phyloP scores from a whole-genome alignment of 2,888 invertebrate species.

The Mimas tiliae region DNA sequence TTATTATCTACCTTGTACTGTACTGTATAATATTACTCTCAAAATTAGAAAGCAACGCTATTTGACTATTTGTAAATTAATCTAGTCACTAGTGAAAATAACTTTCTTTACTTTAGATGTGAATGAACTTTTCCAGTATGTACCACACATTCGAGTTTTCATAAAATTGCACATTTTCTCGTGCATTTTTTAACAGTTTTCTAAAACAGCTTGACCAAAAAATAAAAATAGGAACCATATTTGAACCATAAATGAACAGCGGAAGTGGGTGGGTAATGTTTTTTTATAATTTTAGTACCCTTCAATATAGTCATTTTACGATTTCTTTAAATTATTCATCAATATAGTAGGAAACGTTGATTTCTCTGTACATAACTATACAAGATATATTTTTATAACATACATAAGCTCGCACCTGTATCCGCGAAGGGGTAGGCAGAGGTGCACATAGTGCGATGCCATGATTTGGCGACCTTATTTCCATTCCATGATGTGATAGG shows the following conservation, averaged over 20 bases:
- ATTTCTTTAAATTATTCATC: no score
- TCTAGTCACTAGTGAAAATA: background rate
- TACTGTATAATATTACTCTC: no score
- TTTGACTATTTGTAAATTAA: no score
- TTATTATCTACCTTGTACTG: no score
- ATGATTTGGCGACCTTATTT: no score
- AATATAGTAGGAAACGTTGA: background rate
- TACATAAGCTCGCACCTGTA: no score
- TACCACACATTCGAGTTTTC: background rate
- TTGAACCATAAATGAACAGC: constrained; percentile 15
- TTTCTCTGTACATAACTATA: background rate
- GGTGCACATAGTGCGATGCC: no score
- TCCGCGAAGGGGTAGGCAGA: no score
- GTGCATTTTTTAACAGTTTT: background rate
- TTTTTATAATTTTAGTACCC: background rate
- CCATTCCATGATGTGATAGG: no score
- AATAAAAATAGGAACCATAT: constrained; percentile 16
- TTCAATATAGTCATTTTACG: background rate
- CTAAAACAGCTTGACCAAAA: constrained; percentile 4
- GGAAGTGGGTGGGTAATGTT: background rate
- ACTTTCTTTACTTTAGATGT: constrained; percentile 4
- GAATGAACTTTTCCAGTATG: background rate
- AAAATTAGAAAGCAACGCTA: no score
- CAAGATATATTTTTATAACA: no score
- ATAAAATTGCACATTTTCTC: background rate